A percentile compares a stretch with the other conserved stretches of the same genome.
These are phyloP conservation scores for Apodemus speciosus DNA, from an alignment of 2,113 vertebrate genomes.

Conservation along the genomic window DNA sequence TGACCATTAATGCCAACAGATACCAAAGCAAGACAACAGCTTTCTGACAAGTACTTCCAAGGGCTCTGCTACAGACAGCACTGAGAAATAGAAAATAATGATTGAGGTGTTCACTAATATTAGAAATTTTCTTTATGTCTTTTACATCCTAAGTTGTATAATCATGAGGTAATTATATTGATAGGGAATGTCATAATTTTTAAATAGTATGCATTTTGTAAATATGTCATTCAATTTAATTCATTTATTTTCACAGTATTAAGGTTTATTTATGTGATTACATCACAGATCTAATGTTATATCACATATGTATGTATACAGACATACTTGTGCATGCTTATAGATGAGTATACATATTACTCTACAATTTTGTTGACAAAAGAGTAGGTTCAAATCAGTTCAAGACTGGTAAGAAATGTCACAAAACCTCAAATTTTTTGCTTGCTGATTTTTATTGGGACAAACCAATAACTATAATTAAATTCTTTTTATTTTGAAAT, in stretches of 20 bases:
- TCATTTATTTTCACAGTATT: constrained; percentile 22
- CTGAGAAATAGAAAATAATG: neutral
- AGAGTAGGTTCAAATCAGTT: neutral
- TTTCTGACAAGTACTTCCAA: neutral
- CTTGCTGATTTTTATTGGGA: constrained; percentile 23
- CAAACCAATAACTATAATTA: constrained; percentile 36
- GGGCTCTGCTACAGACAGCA: neutral
- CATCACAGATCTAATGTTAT: neutral
- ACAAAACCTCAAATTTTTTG: constrained; percentile 3
- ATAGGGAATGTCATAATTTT: neutral
- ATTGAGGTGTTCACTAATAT: neutral
- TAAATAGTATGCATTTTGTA: constrained; percentile 3
- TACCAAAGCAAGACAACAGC: neutral
- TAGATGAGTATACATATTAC: neutral
- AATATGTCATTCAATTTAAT: neutral
- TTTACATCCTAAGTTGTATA: neutral
- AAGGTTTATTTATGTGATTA: neutral
- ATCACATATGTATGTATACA: neutral
- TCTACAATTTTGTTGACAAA: neutral
- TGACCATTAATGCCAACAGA: neutral
- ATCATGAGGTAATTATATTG: neutral
- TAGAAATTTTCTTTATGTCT: neutral
- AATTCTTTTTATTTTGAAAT: constrained; percentile 49
- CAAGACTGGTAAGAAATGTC: neutral
- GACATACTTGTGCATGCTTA: neutral